Evolutionary conservation across 2,888 invertebrate genomes (phyloP).

Genomic region (Tiliacea aurago): DNA sequence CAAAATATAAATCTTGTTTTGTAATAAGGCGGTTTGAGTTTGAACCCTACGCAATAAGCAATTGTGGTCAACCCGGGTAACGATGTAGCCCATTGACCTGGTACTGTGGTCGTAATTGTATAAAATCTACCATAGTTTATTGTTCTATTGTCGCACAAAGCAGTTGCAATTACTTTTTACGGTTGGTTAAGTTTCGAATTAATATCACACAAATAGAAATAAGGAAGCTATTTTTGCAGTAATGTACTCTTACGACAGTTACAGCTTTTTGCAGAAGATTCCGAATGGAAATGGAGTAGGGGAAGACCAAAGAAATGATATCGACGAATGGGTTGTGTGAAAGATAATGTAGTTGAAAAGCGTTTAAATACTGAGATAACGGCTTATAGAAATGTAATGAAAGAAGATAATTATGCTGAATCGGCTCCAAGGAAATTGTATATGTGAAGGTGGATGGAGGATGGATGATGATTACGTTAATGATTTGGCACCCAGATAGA

Average conservation of each 20-base stretch:
- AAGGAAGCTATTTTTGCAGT: slow-evolving; percentile 5
- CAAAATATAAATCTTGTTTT: too few relatives aligned
- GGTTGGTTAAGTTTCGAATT: slow-evolving; percentile 31
- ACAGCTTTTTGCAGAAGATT: neutral
- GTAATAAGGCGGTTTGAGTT: too few relatives aligned
- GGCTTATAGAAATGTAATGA: neutral
- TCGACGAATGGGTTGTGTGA: neutral
- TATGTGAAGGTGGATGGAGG: neutral
- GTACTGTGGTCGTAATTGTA: slow-evolving; percentile 21
- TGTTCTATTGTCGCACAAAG: slow-evolving; percentile 43
- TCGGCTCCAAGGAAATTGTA: neutral
- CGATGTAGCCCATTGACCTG: slow-evolving; percentile 26
- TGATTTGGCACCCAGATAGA: neutral
- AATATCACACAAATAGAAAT: slow-evolving; percentile 26
- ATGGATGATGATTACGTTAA: neutral
- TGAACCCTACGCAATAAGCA: slow-evolving; percentile 20
- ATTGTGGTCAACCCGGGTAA: slow-evolving; percentile 15
- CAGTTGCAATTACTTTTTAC: slow-evolving; percentile 50
- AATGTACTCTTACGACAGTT: slow-evolving; percentile 3
- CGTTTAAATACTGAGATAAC: neutral
- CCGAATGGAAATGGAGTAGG: neutral
- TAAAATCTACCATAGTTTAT: slow-evolving; percentile 34
- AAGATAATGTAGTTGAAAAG: too few relatives aligned
- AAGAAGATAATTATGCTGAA: neutral
- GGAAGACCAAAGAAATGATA: too few relatives aligned